These are phyloP conservation scores for Hipposideros larvatus DNA, from an alignment of 2,797 vertebrate species.

Conservation along the genomic window DNA sequence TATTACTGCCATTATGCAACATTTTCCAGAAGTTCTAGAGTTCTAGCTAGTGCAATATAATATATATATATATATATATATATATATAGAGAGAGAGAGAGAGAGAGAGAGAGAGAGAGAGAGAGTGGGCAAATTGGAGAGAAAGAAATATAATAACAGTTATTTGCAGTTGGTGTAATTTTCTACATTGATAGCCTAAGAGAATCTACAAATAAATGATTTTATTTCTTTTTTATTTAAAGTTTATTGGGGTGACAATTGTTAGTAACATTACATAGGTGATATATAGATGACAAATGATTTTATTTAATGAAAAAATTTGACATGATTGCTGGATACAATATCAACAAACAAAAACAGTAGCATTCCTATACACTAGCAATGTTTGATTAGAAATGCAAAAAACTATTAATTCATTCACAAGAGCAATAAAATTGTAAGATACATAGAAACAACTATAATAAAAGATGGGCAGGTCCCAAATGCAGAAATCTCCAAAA, in stretches of 20 bases:
- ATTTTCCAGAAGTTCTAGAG: not conserved
- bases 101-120: too few relatives aligned
- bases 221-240: not conserved
- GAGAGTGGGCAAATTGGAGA: not conserved
- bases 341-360: slow-evolving; percentile 2
- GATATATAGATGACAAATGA: not conserved
- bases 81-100: too few relatives aligned
- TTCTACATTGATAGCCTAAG: slow-evolving; percentile 47
- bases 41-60: not conserved
- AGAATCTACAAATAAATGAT: slow-evolving; percentile 24
- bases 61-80: too few relatives aligned
- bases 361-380: not conserved
- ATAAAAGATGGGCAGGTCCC: not conserved
- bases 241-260: too few relatives aligned
- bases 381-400: slow-evolving; percentile 14
- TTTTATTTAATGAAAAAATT: slow-evolving; percentile 37
- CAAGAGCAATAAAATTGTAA: slow-evolving; percentile 22
- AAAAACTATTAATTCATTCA: not conserved
- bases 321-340: not conserved
- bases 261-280: too few relatives aligned
- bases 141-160: slow-evolving; percentile 4
- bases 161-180: not conserved
- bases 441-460: not conserved
- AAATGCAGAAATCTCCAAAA: not conserved
- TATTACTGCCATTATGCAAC: not conserved